Evolutionary conservation across 2,888 invertebrate genomes (phyloP).

Genomic region (Pristionchus maxplancki): DNA sequence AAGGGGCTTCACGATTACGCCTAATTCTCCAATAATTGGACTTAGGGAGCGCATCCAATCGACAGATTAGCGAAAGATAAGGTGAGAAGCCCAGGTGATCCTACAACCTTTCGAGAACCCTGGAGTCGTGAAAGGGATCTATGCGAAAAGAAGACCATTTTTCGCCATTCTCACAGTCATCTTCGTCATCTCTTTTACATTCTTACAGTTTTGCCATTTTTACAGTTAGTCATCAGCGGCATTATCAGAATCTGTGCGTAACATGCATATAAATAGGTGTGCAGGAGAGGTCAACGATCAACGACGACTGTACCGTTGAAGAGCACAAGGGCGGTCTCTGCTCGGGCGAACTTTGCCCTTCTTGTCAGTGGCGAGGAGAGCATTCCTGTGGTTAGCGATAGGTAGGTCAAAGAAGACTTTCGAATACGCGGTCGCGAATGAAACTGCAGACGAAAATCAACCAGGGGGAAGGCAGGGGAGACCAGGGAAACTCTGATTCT

Average conservation of each 20-base stretch:
- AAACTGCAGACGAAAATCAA: background rate
- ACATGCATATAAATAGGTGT: background rate
- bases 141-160: too few species aligned
- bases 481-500: background rate
- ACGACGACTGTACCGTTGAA: background rate
- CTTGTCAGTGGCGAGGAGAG: background rate
- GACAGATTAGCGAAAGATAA: background rate
- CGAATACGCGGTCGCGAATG: background rate
- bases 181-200: too few species aligned
- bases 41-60: background rate
- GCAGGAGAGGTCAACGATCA: background rate
- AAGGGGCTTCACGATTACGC: slow-evolving; percentile 12
- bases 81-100: background rate
- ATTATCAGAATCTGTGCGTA: background rate
- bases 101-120: background rate
- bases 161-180: too few species aligned
- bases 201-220: too few species aligned
- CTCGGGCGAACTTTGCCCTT: background rate
- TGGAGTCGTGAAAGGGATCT: background rate
- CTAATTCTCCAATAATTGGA: background rate
- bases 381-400: slow-evolving; percentile 11
- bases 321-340: slow-evolving; percentile 9
- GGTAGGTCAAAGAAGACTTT: background rate
- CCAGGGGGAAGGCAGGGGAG: background rate
- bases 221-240: too few species aligned